A percentile compares a stretch with the other conserved stretches of the same genome.
Evolutionary conservation across 2,797 vertebrate genomes (phyloP).

Genomic region (Brachymystax lenok): DNA sequence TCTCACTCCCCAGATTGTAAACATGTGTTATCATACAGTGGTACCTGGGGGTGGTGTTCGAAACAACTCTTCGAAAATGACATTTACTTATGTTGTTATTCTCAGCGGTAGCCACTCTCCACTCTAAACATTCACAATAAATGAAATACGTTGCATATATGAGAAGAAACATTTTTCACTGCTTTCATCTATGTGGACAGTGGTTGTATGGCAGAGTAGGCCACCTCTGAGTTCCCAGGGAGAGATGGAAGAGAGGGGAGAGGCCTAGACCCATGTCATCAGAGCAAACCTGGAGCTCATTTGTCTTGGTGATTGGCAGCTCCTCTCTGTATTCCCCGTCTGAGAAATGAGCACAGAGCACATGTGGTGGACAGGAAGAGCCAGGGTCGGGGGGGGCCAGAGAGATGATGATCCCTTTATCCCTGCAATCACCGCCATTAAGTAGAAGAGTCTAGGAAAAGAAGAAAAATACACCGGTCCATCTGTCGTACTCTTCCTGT

Average conservation of each 20-base stretch:
- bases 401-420: slow-evolving; percentile 60
- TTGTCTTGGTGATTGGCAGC: slow-evolving; percentile 39
- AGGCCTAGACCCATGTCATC: background rate
- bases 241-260: background rate
- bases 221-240: background rate
- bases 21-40: slow-evolving; percentile 23
- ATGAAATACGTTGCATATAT: background rate
- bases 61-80: background rate
- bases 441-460: slow-evolving; percentile 53
- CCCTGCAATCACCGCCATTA: slow-evolving; percentile 44
- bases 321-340: slow-evolving; percentile 26
- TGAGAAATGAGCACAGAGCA: slow-evolving; percentile 26
- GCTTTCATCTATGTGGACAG: background rate
- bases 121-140: background rate
- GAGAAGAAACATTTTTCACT: background rate
- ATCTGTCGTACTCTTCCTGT: slow-evolving; percentile 61
- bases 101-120: background rate
- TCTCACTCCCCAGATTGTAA: slow-evolving; percentile 28
- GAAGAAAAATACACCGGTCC: slow-evolving; percentile 60
- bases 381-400: slow-evolving; percentile 18
- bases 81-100: background rate
- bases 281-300: slow-evolving; percentile 19
- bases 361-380: slow-evolving; percentile 65
- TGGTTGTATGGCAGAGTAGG: background rate
- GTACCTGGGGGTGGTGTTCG: background rate